Base-by-base conservation (phyloP, 53 echinoderm and acorn worm species). In the Holothuria scabra region DNA sequence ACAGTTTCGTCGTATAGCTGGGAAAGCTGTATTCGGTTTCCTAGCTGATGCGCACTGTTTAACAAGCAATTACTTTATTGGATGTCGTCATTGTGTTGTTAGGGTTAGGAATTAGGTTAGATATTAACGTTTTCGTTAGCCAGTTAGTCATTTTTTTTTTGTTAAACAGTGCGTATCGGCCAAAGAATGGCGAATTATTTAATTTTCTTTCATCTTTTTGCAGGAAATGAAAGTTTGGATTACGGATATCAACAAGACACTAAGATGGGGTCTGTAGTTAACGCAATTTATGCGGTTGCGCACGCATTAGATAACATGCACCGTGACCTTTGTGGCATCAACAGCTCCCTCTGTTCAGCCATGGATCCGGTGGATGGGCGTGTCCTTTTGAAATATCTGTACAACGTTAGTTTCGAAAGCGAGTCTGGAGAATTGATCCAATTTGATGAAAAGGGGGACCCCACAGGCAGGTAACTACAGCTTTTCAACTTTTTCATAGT, bases 241-340 rank as follows among this genome's bases (percentile, higher is more conserved):
- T 52, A 76, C 2, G 67, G 67, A 52, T 97, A 97, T 83, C 80
- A 91, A 57, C 97, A 94, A 57, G 97, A 97, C 48, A 92, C 97
- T 22, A 97, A 97, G 78, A 97, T 97, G 97, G 94, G 97, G 37
- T 97, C 92, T 26, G 88, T 97, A 13, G 92, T 97, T 59, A 92
- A 97, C 56, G 97, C 97, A 21, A 97, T 97, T 65, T 94, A 97
- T 70, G 90, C 94, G 4, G 86, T 97, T 46, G 97, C 97, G 20
- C 89, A 97, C 66, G 97, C 94, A 14, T 79, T 97, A 18, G 92
- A 97, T 60, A 76, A 90, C 33, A 90, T 97, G 72, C 86, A 94
- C 35, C 79, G 69, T 64, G 67, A 86, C 49, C 12, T 94, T 29
- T 97, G 97, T 64, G 90, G 92, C 0, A 0, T 3, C 14, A 67